Base-by-base conservation (phyloP, 2,113 vertebrate genomes). In the Macaca nemestrina region DNA sequence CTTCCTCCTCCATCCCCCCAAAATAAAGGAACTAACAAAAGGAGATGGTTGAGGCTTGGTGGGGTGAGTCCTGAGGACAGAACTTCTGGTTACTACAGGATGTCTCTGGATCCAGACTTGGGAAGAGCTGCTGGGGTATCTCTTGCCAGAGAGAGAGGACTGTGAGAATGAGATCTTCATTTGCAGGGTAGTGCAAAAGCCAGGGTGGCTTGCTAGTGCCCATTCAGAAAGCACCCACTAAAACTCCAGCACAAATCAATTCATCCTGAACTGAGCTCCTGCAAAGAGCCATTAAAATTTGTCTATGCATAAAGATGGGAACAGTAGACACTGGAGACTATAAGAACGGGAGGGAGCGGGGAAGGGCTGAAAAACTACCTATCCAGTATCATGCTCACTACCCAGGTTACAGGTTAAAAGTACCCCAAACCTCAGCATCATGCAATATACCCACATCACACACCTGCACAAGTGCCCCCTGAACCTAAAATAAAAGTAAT, bases 81-180 rank as follows among this genome's bases (percentile, higher is more conserved):
- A 57, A 52, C 43, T 35, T 22, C 43, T 8, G 32, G n/a, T 76
- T 48, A 48, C 61, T 20, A 3, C 2, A 22, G 35, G 7, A 45
- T 3, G 17, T 12, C 57, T 12, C n/a, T n/a, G 81, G 79, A 57
- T 16, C 57, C n/a, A 38, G 30, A 30, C 30, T 78, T 48, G 10
- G 67, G n/a, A 88, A 82, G 57, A 64, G 52, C 27, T 81, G 20
- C 88, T 68, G 27, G 11, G 16, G 17, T 35, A 57, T 35, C 52
- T 35, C 8, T 40, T 38, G 35, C 2, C 43, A 84, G 18, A 23
- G 20, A 0, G 5, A 61, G 2, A 1, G 38, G 4, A 14, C 16
- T 90, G 79, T 86, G 30, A 78, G 76, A 94, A 83, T 75, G 61
- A 92, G 52, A 83, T 18, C 57, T 81, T 52, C 32, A 18, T 92